phyloP scores from a whole-genome alignment of 2,888 invertebrate species.

The Scaptomyza tumidula region DNA sequence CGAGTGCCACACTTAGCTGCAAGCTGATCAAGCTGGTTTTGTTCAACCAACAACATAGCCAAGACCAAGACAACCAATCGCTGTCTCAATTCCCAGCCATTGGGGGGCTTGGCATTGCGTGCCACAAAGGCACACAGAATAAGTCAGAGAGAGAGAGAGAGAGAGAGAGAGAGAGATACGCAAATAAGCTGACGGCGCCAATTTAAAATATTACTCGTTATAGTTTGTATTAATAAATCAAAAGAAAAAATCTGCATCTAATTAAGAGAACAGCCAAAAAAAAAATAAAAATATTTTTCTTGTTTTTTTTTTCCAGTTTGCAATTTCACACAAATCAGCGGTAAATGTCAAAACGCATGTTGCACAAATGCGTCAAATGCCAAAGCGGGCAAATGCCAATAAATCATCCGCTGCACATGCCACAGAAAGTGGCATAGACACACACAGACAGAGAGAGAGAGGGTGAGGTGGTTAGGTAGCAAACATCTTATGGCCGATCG shows the following conservation, averaged over 20 bases:
- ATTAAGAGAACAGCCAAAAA: conserved; percentile 50
- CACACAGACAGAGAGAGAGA: neutral
- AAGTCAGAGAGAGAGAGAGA: neutral
- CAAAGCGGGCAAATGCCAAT: conserved; percentile 68
- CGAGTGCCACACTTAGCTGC: conserved; percentile 40
- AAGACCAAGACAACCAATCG: conserved; percentile 42
- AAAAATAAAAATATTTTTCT: conserved; percentile 25
- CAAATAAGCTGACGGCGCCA: conserved; percentile 67
- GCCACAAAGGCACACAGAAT: conserved; percentile 37
- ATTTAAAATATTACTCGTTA: conserved; percentile 35
- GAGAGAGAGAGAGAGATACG: conserved; percentile 32
- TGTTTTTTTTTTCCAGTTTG: conserved; percentile 11
- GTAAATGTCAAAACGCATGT: conserved; percentile 79
- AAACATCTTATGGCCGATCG: conserved; percentile 27
- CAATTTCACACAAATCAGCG: conserved; percentile 78
- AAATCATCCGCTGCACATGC: conserved; percentile 62
- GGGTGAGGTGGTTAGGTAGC: neutral
- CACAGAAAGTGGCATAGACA: conserved; percentile 1
- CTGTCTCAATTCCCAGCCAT: conserved; percentile 44
- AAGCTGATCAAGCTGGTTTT: conserved; percentile 64
- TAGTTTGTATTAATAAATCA: conserved; percentile 65
- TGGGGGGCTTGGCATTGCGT: conserved; percentile 60
- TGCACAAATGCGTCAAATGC: conserved; percentile 79
- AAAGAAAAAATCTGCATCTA: conserved; percentile 59
- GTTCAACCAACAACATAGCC: conserved; percentile 32